Evolutionary conservation across 2,888 invertebrate genomes (phyloP).

Genomic region (Allolobophora icterica): DNA sequence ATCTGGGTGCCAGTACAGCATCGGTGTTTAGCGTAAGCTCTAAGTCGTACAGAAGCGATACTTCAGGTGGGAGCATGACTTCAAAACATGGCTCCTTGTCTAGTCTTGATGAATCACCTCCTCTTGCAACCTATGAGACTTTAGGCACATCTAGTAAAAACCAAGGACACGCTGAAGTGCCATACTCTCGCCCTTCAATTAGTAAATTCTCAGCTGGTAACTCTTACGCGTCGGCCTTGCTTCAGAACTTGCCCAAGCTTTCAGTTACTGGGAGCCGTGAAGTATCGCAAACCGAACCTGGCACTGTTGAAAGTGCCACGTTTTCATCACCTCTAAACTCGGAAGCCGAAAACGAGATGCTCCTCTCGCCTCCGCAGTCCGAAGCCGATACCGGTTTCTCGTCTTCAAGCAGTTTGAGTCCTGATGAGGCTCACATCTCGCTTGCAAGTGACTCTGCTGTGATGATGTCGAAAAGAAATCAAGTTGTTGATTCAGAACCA

Average conservation of each 20-base stretch:
- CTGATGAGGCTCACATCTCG: not conserved
- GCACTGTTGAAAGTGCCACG: no score
- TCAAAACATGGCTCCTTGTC: not conserved
- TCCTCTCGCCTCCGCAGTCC: slow-evolving; percentile 24
- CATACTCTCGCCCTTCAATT: not conserved
- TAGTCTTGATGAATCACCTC: slow-evolving; percentile 8
- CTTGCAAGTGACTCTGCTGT: not conserved
- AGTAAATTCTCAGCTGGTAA: not conserved
- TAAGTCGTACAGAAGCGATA: slow-evolving; percentile 8
- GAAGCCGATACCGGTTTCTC: slow-evolving; percentile 20
- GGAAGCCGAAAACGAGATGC: not conserved
- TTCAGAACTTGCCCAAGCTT: not conserved
- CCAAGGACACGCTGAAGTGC: not conserved
- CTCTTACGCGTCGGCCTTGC: not conserved
- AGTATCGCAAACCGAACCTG: not conserved
- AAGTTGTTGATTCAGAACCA: not conserved
- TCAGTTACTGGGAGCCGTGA: not conserved
- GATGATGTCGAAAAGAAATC: not conserved
- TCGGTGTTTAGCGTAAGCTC: not conserved
- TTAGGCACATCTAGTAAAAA: not conserved
- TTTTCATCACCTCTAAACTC: not conserved
- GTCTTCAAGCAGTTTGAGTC: not conserved
- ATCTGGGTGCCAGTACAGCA: not conserved
- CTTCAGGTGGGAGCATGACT: not conserved
- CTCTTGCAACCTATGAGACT: not conserved